Conservation (phyloP, 2,888 invertebrate genomes). For the Dicyrtoma fusca region DNA sequence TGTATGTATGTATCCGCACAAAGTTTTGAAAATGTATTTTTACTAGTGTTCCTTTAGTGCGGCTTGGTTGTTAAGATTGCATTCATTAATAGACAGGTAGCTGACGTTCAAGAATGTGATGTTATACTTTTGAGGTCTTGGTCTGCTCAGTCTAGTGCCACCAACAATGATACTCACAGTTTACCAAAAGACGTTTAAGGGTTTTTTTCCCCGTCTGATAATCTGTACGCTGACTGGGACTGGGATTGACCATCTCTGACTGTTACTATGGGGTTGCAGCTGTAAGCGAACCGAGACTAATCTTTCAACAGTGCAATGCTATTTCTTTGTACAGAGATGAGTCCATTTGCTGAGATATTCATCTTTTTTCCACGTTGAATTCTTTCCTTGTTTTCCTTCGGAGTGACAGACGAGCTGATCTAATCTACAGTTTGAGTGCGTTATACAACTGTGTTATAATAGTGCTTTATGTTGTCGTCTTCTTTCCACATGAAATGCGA, state of each 20-base stretch:
- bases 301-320: conserved; percentile 15
- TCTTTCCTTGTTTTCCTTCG: conserved; percentile 19
- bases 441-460: not conserved
- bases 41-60: no score
- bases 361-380: conserved; percentile 18
- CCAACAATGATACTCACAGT: not conserved
- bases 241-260: conserved; percentile 18
- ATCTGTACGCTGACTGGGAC: not conserved
- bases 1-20: no score
- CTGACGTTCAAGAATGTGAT: no score
- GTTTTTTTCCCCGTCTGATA: not conserved
- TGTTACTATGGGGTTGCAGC: conserved; percentile 13
- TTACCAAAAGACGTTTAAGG: not conserved
- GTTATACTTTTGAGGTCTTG: no score
- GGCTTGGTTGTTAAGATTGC: no score
- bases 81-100: no score
- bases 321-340: conserved; percentile 20
- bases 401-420: conserved; percentile 23
- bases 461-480: no score
- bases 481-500: no score
- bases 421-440: conserved; percentile 4
- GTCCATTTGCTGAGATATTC: not conserved
- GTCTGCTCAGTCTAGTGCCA: no score
- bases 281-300: conserved; percentile 20
- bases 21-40: no score